These are phyloP conservation scores for Formica selysi DNA, from an alignment of 1,140 invertebrate genomes.

Conservation along the genomic window DNA sequence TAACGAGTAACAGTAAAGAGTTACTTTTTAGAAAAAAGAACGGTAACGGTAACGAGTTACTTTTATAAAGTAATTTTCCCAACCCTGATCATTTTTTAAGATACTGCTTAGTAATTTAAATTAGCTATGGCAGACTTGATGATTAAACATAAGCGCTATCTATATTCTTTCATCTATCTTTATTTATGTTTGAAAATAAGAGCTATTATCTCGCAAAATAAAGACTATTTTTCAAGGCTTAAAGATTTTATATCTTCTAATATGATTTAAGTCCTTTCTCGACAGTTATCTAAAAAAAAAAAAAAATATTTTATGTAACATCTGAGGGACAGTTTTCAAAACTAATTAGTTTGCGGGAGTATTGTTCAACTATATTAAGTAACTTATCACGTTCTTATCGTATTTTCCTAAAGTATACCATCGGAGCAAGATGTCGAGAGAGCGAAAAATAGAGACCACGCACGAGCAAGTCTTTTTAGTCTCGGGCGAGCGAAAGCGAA, in stretches of 20 bases:
- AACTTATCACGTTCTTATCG: conserved; percentile 22
- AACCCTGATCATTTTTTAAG: not conserved
- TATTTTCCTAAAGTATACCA: not conserved
- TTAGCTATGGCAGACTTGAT: too few relatives aligned
- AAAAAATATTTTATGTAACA: not conserved
- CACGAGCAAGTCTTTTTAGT: conserved; percentile 42
- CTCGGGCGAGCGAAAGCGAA: conserved; percentile 24
- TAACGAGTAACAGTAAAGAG: too few relatives aligned
- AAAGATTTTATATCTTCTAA: too few relatives aligned
- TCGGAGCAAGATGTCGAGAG: not conserved
- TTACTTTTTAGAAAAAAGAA: too few relatives aligned
- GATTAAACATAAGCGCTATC: too few relatives aligned
- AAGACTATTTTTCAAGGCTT: not conserved
- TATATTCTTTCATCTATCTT: too few relatives aligned
- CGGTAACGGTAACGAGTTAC: too few relatives aligned
- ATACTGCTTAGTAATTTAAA: not conserved
- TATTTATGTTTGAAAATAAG: too few relatives aligned
- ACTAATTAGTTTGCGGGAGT: not conserved
- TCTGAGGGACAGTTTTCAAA: not conserved
- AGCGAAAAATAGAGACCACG: conserved; percentile 39
- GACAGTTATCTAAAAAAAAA: not conserved
- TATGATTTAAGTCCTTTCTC: too few relatives aligned
- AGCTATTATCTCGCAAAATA: not conserved
- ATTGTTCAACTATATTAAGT: conserved; percentile 18
- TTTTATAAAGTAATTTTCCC: too few relatives aligned